phyloP scores from a whole-genome alignment of 2,113 vertebrate species.

The Typhlomys cinereus region DNA sequence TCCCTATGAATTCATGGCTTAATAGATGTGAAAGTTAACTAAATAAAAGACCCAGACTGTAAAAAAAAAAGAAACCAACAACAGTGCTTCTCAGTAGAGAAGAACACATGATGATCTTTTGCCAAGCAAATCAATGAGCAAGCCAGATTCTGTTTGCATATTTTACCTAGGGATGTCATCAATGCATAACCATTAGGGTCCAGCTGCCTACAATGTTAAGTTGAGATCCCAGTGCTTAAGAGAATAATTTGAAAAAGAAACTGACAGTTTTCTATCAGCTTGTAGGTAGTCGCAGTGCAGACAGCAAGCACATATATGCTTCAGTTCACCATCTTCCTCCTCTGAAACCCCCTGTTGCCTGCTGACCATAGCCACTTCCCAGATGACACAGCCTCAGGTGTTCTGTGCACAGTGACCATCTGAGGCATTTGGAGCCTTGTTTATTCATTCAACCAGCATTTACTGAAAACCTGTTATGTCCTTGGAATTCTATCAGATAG shows the following conservation, averaged over 20 bases:
- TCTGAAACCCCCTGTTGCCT: background rate
- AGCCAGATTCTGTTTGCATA: background rate
- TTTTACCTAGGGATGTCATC: constrained; percentile 12
- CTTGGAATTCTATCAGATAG: background rate
- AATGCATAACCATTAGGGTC: background rate
- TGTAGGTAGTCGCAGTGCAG: background rate
- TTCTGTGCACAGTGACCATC: background rate
- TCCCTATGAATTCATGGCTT: too few species aligned
- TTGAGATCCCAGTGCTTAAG: background rate
- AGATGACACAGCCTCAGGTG: background rate
- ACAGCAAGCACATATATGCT: background rate
- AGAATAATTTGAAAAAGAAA: background rate
- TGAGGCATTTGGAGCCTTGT: background rate
- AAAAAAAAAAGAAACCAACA: too few species aligned
- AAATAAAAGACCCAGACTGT: too few species aligned
- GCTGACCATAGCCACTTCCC: background rate
- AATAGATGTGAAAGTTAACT: too few species aligned
- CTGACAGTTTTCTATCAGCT: background rate
- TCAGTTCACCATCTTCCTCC: background rate
- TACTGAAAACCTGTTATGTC: background rate
- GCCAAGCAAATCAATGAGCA: background rate
- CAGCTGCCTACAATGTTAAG: background rate
- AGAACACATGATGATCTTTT: background rate
- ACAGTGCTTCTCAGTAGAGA: too few species aligned
- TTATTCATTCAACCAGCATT: background rate